phyloP scores from a whole-genome alignment of 2,113 vertebrate genomes.

The Cyanoramphus novaezelandiae region DNA sequence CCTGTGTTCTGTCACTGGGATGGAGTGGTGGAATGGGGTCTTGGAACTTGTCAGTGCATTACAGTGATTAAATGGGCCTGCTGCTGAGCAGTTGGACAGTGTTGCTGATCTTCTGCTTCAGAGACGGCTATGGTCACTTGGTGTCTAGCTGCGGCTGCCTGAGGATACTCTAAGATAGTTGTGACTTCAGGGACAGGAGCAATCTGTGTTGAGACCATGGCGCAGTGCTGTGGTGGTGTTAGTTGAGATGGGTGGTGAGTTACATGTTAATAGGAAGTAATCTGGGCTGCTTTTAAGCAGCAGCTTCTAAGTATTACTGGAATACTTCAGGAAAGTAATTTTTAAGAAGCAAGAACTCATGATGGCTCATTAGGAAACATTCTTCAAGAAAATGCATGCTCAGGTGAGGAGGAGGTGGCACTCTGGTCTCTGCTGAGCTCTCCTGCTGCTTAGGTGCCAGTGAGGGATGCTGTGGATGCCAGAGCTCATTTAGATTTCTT shows the following conservation, averaged over 20 bases:
- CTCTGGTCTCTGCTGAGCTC: neutral
- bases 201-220: neutral
- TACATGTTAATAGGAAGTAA: neutral
- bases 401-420: neutral
- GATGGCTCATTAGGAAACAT: neutral
- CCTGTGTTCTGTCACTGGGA: neutral
- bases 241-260: neutral
- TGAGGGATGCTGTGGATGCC: neutral
- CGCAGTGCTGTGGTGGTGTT: neutral
- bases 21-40: neutral
- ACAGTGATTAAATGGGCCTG: neutral
- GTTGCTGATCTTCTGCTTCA: neutral
- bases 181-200: neutral
- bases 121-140: neutral
- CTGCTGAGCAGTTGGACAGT: neutral
- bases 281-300: neutral
- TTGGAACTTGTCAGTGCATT: neutral
- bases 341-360: neutral
- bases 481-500: neutral
- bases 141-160: neutral
- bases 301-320: neutral
- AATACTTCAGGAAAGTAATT: neutral
- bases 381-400: neutral
- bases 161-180: fast-evolving
- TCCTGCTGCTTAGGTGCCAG: fast-evolving